Evolutionary conservation across 92 coral and sea anemone species (phyloP), one percentile per base, ranked within the genome.

Genomic region (Porites lobata): DNA sequence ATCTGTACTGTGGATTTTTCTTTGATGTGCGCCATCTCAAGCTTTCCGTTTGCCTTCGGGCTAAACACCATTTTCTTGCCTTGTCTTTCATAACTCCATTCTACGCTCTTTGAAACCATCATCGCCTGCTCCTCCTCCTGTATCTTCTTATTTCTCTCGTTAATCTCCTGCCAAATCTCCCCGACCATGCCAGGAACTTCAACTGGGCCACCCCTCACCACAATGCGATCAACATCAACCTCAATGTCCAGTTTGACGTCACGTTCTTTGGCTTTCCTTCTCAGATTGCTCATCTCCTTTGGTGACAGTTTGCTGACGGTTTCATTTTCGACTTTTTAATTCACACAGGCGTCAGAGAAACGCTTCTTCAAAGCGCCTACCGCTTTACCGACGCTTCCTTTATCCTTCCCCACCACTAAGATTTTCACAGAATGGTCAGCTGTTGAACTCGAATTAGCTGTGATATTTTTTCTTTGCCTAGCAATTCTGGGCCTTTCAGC

Each of bases 1-100:
- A 96, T 80, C 4, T 50, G 76, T 54, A 96, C 88, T 7, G 57
- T 72, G 32, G 61, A 58, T 14, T 57, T 47, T 6, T 90, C 53
- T 10, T 92, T 93, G 18, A 66, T 86, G 17, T 84, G 88, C 10
- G 98, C 98, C 63, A 86, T 85, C 81, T 96, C 98, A 73, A 96
- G 78, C 76, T 69, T 77, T 1, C 94, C 92, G 78, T 94, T 96
- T 50, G 75, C 19, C 18, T 62, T 86, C 79, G 88, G 85, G 52
- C 72, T 87, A 86, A 91, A 96, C 52, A 72, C 59, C 38, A 19
- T 82, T 26, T 72, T 66, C 8, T 22, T 18, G 50, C 94, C 82
- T 17, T 58, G 26, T 21, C 88, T 19, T 17, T 38, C 78, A 62
- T 91, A 88, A 22, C 83, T 75, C 94, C 94, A 94, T 57, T 82